Conservation (phyloP, 1,140 invertebrate genomes). For the Saccostrea cuccullata region DNA sequence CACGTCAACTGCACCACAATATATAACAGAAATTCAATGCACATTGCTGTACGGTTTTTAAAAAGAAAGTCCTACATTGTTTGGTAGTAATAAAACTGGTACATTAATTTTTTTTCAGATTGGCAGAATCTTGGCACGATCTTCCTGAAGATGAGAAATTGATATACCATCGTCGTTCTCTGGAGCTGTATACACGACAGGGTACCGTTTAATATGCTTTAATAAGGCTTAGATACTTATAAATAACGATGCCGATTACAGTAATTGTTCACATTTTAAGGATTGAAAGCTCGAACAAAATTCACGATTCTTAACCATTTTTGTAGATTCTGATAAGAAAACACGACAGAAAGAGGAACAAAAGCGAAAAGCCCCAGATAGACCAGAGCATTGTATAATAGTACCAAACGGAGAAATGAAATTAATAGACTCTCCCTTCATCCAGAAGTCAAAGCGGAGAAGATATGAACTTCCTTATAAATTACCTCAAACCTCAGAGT, state of each 20-base stretch:
- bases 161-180: slow-evolving; percentile 22
- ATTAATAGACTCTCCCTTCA: slow-evolving; percentile 33
- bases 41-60: too few relatives aligned
- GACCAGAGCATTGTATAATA: slow-evolving; percentile 19
- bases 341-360: slow-evolving; percentile 1
- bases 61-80: too few relatives aligned
- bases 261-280: too few relatives aligned
- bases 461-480: slow-evolving; percentile 27
- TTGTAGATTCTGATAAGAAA: neutral
- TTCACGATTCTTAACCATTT: neutral
- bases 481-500: neutral
- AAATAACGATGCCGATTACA: too few relatives aligned
- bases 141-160: slow-evolving; percentile 17
- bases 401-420: neutral
- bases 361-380: neutral
- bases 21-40: too few relatives aligned
- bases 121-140: neutral
- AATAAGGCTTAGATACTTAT: too few relatives aligned
- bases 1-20: too few relatives aligned
- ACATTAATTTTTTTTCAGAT: neutral
- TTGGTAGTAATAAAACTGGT: neutral
- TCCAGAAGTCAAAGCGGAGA: slow-evolving; percentile 37
- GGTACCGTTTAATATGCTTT: too few relatives aligned
- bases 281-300: too few relatives aligned
- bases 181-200: neutral